Base-by-base conservation (phyloP, 1,140 invertebrate species). In the Eueides isabella region DNA sequence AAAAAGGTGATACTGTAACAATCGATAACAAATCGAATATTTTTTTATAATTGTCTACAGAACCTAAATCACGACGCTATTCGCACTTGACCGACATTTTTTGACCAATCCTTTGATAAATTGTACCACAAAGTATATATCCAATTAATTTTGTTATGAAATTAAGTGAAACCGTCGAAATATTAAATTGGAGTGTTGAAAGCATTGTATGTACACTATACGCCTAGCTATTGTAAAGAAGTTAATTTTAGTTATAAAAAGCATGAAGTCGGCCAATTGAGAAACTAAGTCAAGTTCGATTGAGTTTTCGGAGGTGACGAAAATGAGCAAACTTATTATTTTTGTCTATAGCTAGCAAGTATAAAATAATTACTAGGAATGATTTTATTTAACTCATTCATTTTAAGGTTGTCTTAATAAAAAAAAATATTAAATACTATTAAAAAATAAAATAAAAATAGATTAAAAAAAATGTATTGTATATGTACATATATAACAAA, bases 101-200 rank as follows among this genome's bases (percentile, higher is more conserved):
- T 86, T 85, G 70, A 73, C 55, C 79, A 86, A 88, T 85, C 82
- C 82, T 84, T 80, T 83, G 76, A 80, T 74, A 68, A 55, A 55
- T 74, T 81, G 79, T 72, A 74, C 79, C 79, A 82, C 79, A 87
- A 81, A 76, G 75, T 81, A 83, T 85, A 82, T 85, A 82, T 84
- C 84, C 81, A 80, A 92, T 89, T 90, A 90, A 87, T 83, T 85
- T 73, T 35, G 84, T 92, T 90, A 85, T 86, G 89, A 90, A 92
- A 91, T 91, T 84, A 19, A 67, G 83, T 82, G 88, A 91, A 92
- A 91, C 75, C 86, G 80, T 71, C 78, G 80, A 90, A 92, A 87
- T 92, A 88, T 91, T 83, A 85, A 83, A 89, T 88, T 84, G 85
- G 61, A 68, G 71, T 91, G 84, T 87, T 78, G 83, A 79, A 79